Conservation (phyloP, 2,113 vertebrate species). For the Talpa occidentalis region DNA sequence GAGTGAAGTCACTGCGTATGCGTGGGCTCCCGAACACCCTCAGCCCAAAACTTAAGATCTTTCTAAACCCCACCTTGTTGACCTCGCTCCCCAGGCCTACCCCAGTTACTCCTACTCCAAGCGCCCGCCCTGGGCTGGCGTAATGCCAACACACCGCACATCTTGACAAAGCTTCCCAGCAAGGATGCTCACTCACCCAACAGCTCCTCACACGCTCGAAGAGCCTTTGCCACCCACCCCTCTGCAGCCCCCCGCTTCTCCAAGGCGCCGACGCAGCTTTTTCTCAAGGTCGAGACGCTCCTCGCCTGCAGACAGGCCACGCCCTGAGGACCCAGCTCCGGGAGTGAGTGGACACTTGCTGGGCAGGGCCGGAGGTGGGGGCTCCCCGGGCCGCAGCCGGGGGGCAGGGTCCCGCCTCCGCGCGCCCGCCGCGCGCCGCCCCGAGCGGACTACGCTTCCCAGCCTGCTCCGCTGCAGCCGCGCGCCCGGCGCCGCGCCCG, state of each 20-base stretch:
- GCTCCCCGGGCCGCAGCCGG: fast-evolving
- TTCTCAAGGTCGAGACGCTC: not conserved
- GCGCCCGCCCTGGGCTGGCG: not conserved
- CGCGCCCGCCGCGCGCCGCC: not conserved
- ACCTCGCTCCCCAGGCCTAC: no score
- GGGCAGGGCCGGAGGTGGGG: fast-evolving
- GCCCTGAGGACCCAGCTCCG: fast-evolving
- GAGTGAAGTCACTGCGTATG: not conserved
- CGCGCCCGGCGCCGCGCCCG: slow-evolving; percentile 56
- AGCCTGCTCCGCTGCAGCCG: slow-evolving; percentile 70
- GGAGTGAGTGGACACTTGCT: not conserved
- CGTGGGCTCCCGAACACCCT: not conserved
- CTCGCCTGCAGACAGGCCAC: not conserved
- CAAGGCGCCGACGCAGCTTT: not conserved
- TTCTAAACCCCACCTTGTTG: not conserved
- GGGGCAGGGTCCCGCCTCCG: not conserved
- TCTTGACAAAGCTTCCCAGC: not conserved
- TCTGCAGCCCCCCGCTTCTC: not conserved
- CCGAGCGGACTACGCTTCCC: slow-evolving; percentile 76
- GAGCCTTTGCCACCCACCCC: not conserved
- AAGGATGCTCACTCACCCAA: not conserved
- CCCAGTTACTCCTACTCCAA: not conserved
- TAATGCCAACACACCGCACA: not conserved
- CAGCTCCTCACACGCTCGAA: not conserved
- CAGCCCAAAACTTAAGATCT: not conserved